Base-by-base conservation (phyloP, 2,888 invertebrate genomes). In the Sipha maydis region DNA sequence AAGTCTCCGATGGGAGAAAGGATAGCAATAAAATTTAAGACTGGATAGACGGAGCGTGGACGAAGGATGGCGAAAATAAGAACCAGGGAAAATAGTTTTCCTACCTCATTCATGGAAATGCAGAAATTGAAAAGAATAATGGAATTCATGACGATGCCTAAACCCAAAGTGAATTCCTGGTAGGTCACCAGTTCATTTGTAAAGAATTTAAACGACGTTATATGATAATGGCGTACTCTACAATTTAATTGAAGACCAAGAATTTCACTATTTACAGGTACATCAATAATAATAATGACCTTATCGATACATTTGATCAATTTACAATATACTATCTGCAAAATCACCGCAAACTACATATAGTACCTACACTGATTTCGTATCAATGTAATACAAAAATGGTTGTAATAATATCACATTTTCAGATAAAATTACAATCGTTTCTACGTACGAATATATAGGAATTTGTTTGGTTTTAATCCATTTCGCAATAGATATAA, bases 71-170 rank as follows among this genome's bases (percentile, higher is more conserved):
- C 3, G 11, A 48, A 48, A 3, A 77, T 8, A 77, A 71, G 79
- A 41, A 41, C 28, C 8, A 61, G 28, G 84, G 76, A 61, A 84
- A 86, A 86, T 86, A 80, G 86, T 86, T 86, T 79, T 38, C 79
- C 71, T 25, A 79, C 79, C 78, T 69, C 69, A n/a, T 86, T 79
- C 86, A 28, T 61, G 71, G 28, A 86, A 86, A 86, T 79, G 86
- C 79, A 86, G 86, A 86, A 86, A 86, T 86, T 86, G 86, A 86
- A 86, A 86, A 86, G 61, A 86, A 86, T 79, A 86, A 86, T 86
- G 79, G 79, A 86, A 86, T 86, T 78, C 79, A 80, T 34, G 79
- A 21, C 56, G 79, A 71, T 28, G 56, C 48, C 79, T 73, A 73
- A 41, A 79, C 86, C 86, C 54, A 28, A 79, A 71, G 54, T 56